Base-by-base conservation (phyloP, 2,888 invertebrate genomes). In the Epirrhoe alternata region DNA sequence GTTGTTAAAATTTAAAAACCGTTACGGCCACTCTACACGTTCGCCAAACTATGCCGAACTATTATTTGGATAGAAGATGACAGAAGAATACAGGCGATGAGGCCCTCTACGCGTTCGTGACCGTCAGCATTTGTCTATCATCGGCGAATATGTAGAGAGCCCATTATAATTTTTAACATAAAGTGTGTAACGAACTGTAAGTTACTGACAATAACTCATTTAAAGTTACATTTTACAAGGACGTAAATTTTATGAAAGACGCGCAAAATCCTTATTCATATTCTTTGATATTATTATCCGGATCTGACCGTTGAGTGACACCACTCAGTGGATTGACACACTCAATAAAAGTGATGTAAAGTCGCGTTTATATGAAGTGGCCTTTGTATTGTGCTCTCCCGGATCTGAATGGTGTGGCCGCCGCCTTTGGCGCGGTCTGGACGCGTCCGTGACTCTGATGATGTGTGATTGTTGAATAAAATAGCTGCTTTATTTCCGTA, bases 301-400 rank as follows among this genome's bases (percentile, higher is more conserved):
- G 82, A 83, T 84, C 76, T 90, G 91, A 90, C 89, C 89, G 86
- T 88, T 90, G 90, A 90, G 85, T 91, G 92, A 90, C 90, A 86
- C 76, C 77, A 69, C 80, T 76, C 77, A 82, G 76, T 78, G 79
- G 79, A 78, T 83, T 86, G 88, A 84, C 86, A 78, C 76, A 77
- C 80, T 83, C 83, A 83, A 82, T 87, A 83, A 86, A 85, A 79
- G 76, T 77, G 77, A 77, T 76, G 83, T 81, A 81, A 82, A 82
- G 78, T 81, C 76, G 77, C 81, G 77, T 81, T 84, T 81, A 79
- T 81, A 81, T 82, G 82, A 83, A 84, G 84, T 82, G 78, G 70
- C 80, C 77, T 79, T 85, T 86, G 83, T 83, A 81, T 85, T 83
- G 80, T 81, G 76, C 60, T 72, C 73, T 74, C 73, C 75, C 74